These are phyloP conservation scores for Drosophila ananassae DNA, from an alignment of 1,140 invertebrate genomes.

Conservation along the genomic window DNA sequence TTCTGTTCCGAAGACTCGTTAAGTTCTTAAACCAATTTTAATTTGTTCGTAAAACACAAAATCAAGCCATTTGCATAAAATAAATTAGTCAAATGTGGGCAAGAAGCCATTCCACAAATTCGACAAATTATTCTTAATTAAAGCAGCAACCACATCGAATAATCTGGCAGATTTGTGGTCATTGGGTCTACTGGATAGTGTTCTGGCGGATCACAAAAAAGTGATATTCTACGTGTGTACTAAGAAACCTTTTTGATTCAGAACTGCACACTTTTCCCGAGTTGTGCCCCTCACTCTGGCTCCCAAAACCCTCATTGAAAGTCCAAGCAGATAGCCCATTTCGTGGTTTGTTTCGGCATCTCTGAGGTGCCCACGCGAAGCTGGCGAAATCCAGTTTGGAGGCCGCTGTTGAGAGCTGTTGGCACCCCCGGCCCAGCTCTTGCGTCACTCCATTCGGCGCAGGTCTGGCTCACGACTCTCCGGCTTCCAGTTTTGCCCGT, in stretches of 20 bases:
- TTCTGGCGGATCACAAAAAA: too few species aligned
- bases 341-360: slow-evolving; percentile 12
- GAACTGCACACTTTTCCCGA: neutral
- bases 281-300: slow-evolving; percentile 20
- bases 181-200: too few species aligned
- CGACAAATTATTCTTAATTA: slow-evolving; percentile 67
- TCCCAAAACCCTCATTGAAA: slow-evolving; percentile 8
- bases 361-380: slow-evolving; percentile 55
- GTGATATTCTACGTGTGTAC: too few species aligned
- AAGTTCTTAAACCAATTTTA: slow-evolving; percentile 8
- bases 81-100: slow-evolving; percentile 55
- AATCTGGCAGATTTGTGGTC: slow-evolving; percentile 29
- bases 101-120: slow-evolving; percentile 20
- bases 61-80: slow-evolving; percentile 28
- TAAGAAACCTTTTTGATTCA: too few species aligned
- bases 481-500: neutral
- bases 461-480: slow-evolving; percentile 51
- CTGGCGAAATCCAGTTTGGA: slow-evolving; percentile 60
- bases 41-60: neutral
- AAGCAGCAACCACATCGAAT: slow-evolving; percentile 9
- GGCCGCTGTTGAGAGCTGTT: neutral
- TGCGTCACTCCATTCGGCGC: slow-evolving; percentile 48
- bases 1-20: slow-evolving; percentile 41
- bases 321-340: slow-evolving; percentile 4
- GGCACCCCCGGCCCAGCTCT: slow-evolving; percentile 6